Conservation (phyloP, 2,888 invertebrate genomes). For the Cerceris ruficornis region DNA sequence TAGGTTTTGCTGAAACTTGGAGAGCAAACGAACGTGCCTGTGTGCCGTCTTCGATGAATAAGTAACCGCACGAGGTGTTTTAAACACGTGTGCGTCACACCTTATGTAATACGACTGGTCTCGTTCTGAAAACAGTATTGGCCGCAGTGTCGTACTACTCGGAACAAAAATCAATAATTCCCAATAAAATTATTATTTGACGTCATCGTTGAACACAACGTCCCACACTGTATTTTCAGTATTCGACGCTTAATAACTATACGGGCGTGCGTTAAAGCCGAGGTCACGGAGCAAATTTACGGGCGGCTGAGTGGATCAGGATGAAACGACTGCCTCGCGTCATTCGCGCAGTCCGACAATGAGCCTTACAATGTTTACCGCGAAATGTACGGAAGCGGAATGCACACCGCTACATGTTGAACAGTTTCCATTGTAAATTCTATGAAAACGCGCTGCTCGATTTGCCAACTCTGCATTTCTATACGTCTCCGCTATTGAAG, state of each 20-base stretch:
- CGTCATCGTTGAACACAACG: constrained; percentile 5
- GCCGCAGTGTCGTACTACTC: background rate
- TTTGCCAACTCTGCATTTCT: background rate
- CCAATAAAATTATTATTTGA: background rate
- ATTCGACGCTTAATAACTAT: constrained; percentile 12
- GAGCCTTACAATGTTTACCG: constrained; percentile 23
- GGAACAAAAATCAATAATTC: background rate
- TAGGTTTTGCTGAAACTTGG: constrained; percentile 16
- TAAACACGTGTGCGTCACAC: constrained; percentile 26
- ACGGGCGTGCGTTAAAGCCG: constrained; percentile 36
- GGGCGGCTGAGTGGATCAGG: constrained; percentile 45
- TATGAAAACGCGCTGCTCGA: background rate
- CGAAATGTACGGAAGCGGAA: constrained; percentile 20
- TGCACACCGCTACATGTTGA: constrained; percentile 2
- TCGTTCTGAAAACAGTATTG: constrained; percentile 15
- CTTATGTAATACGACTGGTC: constrained; percentile 30
- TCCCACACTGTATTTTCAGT: background rate
- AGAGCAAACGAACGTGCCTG: constrained; percentile 18
- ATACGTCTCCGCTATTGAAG: background rate
- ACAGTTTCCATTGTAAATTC: background rate
- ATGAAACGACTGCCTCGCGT: constrained; percentile 48
- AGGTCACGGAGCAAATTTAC: constrained; percentile 50
- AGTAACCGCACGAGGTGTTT: constrained; percentile 18
- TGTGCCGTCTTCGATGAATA: constrained; percentile 25
- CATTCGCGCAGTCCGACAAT: constrained; percentile 38